Conservation (phyloP, 2,797 vertebrate species). For the Caiman crocodilus region DNA sequence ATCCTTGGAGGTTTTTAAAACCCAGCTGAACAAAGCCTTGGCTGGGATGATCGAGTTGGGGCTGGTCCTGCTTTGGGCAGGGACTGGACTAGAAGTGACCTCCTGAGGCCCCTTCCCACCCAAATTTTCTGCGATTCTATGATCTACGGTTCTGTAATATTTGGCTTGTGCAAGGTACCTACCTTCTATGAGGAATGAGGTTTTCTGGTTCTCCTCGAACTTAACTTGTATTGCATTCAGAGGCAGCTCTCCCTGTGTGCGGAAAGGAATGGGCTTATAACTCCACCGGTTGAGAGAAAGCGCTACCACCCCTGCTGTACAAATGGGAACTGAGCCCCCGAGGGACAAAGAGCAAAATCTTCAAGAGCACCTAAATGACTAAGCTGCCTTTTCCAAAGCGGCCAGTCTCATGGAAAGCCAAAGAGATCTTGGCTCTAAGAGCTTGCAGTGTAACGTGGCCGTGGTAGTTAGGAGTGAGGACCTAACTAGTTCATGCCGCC, state of each 20-base stretch:
- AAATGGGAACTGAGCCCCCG: not conserved
- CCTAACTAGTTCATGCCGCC: no score
- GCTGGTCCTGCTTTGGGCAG: no score
- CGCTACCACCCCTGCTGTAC: not conserved
- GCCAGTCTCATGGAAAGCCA: not conserved
- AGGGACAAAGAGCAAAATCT: not conserved
- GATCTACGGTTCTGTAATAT: no score
- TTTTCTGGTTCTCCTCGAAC: constrained; percentile 91
- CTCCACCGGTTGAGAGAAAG: not conserved
- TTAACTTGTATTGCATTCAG: constrained; percentile 92
- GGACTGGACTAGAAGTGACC: no score
- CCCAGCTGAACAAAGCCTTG: no score
- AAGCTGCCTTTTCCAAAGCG: fast-evolving
- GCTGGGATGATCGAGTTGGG: no score
- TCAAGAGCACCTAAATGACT: not conserved
- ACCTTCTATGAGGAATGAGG: constrained; percentile 96
- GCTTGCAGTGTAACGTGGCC: not conserved
- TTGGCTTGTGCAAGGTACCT: not conserved
- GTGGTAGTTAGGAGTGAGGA: not conserved
- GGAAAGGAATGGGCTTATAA: not conserved
- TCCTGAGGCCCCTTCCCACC: no score
- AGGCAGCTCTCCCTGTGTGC: constrained; percentile 93
- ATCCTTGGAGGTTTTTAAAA: no score
- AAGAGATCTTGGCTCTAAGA: not conserved
- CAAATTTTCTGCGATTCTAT: no score